phyloP scores from a whole-genome alignment of 1,140 invertebrate species.

The Macrosteles quadrilineatus region DNA sequence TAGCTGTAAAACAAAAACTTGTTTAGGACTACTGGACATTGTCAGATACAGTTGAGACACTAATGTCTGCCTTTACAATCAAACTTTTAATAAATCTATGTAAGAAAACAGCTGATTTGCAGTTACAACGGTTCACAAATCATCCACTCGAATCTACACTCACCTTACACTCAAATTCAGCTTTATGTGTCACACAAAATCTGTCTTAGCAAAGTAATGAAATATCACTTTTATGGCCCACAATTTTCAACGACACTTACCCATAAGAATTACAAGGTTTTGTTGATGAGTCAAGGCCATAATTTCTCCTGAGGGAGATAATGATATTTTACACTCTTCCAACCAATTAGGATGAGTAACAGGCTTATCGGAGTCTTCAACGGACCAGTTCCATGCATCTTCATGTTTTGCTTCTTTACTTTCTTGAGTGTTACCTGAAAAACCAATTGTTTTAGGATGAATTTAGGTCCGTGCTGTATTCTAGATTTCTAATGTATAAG shows the following conservation, averaged over 20 bases:
- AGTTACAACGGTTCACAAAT: neutral
- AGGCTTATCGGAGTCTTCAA: constrained; percentile 23
- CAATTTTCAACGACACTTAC: constrained; percentile 43
- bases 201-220: neutral
- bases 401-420: neutral
- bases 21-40: neutral
- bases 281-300: constrained; percentile 67
- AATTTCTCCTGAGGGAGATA: constrained; percentile 73
- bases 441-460: neutral
- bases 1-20: constrained; percentile 48
- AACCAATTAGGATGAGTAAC: constrained; percentile 59
- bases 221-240: neutral
- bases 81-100: neutral
- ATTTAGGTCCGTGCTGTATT: neutral
- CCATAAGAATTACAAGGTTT: constrained; percentile 51
- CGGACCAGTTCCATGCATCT: constrained; percentile 36
- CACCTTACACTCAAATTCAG: neutral
- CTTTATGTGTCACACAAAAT: neutral
- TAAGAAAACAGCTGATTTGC: neutral
- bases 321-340: constrained; percentile 66
- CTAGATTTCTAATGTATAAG: neutral
- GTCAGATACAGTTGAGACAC: neutral
- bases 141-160: neutral
- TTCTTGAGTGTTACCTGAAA: neutral
- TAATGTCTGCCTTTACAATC: neutral